These are phyloP conservation scores for Mallotus villosus DNA, from an alignment of 2,797 vertebrate genomes.

Conservation along the genomic window DNA sequence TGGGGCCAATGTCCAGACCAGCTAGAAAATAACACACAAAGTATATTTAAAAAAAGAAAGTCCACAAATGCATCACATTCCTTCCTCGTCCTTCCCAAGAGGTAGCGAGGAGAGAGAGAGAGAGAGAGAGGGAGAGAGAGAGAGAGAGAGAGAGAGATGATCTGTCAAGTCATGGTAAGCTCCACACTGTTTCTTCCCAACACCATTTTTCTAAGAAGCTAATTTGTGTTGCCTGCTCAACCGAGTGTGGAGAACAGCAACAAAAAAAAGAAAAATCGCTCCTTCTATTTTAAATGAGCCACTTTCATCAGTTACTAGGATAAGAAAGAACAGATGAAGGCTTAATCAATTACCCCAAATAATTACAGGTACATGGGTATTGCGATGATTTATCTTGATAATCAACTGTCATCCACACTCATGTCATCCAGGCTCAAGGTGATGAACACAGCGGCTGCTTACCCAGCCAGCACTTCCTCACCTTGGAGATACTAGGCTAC, in stretches of 20 bases:
- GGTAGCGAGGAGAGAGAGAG: neutral
- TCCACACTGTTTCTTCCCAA: slow-evolving; percentile 18
- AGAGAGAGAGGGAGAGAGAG: neutral
- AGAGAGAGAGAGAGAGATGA: slow-evolving; percentile 11
- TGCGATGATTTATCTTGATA: slow-evolving; percentile 42
- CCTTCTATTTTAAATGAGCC: slow-evolving; percentile 13
- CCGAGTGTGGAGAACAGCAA: slow-evolving; percentile 17
- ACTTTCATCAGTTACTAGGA: slow-evolving; percentile 20
- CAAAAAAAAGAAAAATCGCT: neutral
- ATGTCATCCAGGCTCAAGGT: neutral
- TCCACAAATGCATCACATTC: too few species aligned
- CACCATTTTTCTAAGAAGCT: slow-evolving; percentile 41
- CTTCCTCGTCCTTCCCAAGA: neutral
- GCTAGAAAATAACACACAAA: slow-evolving; percentile 62
- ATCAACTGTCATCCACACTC: slow-evolving; percentile 24
- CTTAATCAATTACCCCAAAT: slow-evolving; percentile 26
- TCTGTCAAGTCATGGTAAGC: slow-evolving; percentile 32
- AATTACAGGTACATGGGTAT: slow-evolving; percentile 16
- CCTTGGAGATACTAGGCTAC: neutral
- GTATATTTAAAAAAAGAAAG: neutral
- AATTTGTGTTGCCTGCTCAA: slow-evolving; percentile 37
- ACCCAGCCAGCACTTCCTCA: neutral
- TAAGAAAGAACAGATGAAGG: slow-evolving; percentile 30
- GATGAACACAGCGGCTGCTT: too few species aligned
- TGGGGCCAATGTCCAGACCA: slow-evolving; percentile 80